These are phyloP conservation scores for Athrips mouffetella DNA, from an alignment of 2,888 invertebrate species.

Conservation along the genomic window DNA sequence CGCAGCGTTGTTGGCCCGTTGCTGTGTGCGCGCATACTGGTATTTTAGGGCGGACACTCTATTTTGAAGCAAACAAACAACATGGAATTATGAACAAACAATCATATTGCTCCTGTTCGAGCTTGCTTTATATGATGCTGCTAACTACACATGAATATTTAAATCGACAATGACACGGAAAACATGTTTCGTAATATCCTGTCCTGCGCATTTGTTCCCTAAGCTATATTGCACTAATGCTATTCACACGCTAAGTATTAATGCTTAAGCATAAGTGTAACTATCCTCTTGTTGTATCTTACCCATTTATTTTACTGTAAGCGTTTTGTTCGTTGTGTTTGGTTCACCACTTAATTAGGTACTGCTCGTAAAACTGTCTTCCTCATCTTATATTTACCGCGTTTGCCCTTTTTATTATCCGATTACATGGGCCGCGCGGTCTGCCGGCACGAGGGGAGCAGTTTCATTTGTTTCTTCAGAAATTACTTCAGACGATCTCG, in stretches of 20 bases:
- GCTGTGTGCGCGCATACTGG: constrained; percentile 38
- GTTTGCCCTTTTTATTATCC: constrained; percentile 79
- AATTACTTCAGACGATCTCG: constrained; percentile 68
- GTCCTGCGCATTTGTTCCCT: not conserved
- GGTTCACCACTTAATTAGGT: constrained; percentile 78
- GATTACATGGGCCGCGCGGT: constrained; percentile 76
- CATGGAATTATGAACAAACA: constrained; percentile 38
- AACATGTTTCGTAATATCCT: not conserved
- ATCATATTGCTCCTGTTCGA: not conserved
- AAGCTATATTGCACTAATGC: not conserved
- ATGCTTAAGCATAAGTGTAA: not conserved
- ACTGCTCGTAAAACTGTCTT: constrained; percentile 78
- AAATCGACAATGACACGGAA: not conserved
- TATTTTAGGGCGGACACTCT: constrained; percentile 48
- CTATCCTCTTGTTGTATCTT: constrained; percentile 18
- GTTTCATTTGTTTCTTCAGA: constrained; percentile 77
- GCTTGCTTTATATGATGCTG: not conserved
- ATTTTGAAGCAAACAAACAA: constrained; percentile 39
- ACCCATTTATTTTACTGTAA: constrained; percentile 53
- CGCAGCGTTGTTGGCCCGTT: constrained; percentile 31
- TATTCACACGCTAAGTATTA: not conserved
- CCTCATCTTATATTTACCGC: constrained; percentile 79
- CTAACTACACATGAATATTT: not conserved
- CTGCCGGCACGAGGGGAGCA: constrained; percentile 70
- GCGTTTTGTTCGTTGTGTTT: constrained; percentile 70